Evolutionary conservation across 2,113 vertebrate species (phyloP).

Genomic region (Dasypus novemcinctus): DNA sequence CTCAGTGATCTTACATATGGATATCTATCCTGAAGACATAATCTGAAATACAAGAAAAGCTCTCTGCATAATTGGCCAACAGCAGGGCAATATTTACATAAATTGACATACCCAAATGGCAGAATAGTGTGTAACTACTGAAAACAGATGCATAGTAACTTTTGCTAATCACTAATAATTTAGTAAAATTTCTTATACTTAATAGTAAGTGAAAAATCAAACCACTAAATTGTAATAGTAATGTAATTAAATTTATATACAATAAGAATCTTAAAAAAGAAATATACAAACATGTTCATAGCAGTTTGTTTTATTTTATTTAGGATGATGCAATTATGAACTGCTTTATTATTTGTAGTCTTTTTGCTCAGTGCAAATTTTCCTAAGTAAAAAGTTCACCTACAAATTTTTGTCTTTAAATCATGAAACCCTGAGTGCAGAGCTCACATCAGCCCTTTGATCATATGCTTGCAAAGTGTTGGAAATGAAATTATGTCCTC

Average conservation of each 20-base stretch:
- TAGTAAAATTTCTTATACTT: background rate
- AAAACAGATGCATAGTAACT: background rate
- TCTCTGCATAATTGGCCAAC: background rate
- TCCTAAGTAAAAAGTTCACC: background rate
- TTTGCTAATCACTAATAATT: background rate
- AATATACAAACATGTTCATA: background rate
- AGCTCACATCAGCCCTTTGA: background rate
- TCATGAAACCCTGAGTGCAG: background rate
- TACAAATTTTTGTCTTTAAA: background rate
- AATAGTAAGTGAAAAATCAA: background rate
- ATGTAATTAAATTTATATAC: background rate
- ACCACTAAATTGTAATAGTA: background rate
- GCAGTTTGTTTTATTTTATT: background rate
- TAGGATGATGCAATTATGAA: background rate
- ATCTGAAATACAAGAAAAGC: background rate
- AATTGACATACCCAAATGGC: background rate
- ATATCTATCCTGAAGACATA: background rate
- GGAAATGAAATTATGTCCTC: too few relatives aligned
- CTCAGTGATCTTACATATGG: background rate
- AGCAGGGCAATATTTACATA: background rate
- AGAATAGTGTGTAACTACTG: background rate
- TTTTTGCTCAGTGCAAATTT: background rate
- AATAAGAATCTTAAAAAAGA: background rate
- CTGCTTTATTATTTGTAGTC: background rate
- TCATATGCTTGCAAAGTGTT: background rate